Evolutionary conservation across 2,797 vertebrate genomes (phyloP), one percentile per base, ranked within the genome.

Genomic region (Geotrypetes seraphini): DNA sequence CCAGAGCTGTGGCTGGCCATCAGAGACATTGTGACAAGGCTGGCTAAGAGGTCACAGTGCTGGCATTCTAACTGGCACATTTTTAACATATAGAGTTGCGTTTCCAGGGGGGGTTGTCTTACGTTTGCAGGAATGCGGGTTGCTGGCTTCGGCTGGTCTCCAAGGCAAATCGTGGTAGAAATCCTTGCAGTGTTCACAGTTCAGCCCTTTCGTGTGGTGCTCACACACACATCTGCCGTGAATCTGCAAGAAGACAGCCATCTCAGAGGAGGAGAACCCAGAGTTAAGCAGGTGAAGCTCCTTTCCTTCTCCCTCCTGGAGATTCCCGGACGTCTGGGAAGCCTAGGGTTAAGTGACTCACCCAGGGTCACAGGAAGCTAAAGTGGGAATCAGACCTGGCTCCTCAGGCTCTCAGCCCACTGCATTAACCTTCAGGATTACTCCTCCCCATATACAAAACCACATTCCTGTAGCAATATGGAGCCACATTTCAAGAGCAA

Each of bases 161-260:
- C 88, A 90, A 2, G 90, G 88, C 34, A 78, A 67, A 66, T 90
- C 87, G 0, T 87, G 63, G 60, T 86, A 67, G 64, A 92, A 90
- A 22, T 77, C 66, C 60, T 44, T 50, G 9, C 87, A 92, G 47
- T 23, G 72, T 38, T 93, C 86, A 0, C 89, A 91, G 76, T 91
- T 89, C 54, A 89, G 60, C 3, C 89, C 88, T 37, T 84, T 73
- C 0, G 87, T 90, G 31, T 86, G 85, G 35, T 93, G 89, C 43
- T 79, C 73, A 50, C 88, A 93, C 10, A 91, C 61, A 5, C 90
- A 96, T 12, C 75, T 82, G 2, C 88, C 87, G 1, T 87, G 87
- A 37, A 94, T 83, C 89, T 92, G 58, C 4, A 29, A 42, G 8
- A 16, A 28, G n/a, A n/a, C n/a, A n/a, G n/a, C n/a, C n/a, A n/a